Conservation (phyloP, 2,888 invertebrate genomes). For the Eupithecia pulchellata region DNA sequence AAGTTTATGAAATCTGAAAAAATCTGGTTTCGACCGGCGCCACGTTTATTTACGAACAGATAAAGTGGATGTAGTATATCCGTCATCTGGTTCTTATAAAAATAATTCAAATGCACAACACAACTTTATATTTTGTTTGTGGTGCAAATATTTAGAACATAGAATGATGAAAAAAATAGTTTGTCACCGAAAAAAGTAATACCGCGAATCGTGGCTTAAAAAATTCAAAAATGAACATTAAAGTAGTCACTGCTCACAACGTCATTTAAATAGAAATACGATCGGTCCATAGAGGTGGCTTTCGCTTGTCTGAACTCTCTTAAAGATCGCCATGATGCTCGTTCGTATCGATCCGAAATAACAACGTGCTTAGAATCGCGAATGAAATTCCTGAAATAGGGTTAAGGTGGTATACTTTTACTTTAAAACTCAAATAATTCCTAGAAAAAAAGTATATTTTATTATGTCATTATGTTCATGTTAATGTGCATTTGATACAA, state of each 20-base stretch:
- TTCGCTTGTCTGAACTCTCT: conserved; percentile 13
- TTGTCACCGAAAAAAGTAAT: too few species aligned
- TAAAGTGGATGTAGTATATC: background rate
- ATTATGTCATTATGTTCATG: too few species aligned
- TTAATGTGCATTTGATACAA: too few species aligned
- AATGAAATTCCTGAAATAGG: conserved; percentile 18
- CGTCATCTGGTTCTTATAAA: background rate
- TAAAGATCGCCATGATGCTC: conserved; percentile 16
- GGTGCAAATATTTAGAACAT: background rate
- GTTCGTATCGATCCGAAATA: conserved; percentile 21
- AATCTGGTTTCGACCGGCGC: background rate
- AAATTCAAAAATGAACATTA: background rate
- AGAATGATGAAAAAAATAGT: background rate
- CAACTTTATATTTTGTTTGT: background rate
- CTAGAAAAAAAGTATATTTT: background rate
- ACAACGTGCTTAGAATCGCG: conserved; percentile 20
- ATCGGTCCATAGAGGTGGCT: conserved; percentile 10
- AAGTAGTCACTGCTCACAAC: background rate
- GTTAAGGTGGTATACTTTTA: background rate
- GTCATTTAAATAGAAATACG: background rate
- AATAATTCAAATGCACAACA: background rate
- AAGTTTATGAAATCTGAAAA: too few species aligned
- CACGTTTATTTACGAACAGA: background rate
- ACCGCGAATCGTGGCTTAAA: too few species aligned
- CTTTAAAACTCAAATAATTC: background rate